Percentiles rank a stretch among this genome's conserved stretches.
Evolutionary conservation across 1,140 invertebrate genomes (phyloP).

Genomic region (Aphelinus certus): DNA sequence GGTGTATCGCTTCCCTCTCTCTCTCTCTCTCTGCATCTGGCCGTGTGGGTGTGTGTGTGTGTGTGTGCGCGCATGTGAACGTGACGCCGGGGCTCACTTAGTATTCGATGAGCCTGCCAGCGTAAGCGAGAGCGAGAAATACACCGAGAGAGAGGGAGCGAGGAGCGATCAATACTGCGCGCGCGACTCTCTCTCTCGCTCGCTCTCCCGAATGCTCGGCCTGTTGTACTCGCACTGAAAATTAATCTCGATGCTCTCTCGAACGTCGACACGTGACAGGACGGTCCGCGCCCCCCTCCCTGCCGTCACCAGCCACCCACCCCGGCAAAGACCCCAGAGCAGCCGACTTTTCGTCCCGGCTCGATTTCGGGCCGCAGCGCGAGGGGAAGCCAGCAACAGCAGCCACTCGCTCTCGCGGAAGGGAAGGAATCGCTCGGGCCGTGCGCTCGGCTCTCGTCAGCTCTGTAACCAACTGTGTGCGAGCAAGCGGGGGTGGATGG

Average conservation of each 20-base stretch:
- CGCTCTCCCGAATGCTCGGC: background rate
- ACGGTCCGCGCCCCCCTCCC: background rate
- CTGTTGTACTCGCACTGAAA: conserved; percentile 47
- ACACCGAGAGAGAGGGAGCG: too few species aligned
- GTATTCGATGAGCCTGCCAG: conserved; percentile 57
- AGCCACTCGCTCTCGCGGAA: too few species aligned
- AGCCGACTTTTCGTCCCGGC: conserved; percentile 8
- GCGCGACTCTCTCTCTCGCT: too few species aligned
- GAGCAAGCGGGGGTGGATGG: too few species aligned
- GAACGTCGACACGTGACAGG: conserved; percentile 44
- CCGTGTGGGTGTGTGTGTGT: conserved; percentile 7
- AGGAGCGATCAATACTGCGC: conserved; percentile 54
- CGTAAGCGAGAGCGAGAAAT: too few species aligned
- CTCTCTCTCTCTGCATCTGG: conserved; percentile 6
- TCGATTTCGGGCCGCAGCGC: too few species aligned
- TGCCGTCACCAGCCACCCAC: background rate
- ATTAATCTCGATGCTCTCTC: conserved; percentile 49
- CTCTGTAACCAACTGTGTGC: too few species aligned
- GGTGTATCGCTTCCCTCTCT: conserved; percentile 55
- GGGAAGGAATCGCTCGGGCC: too few species aligned
- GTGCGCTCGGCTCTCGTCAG: too few species aligned
- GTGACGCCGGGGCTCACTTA: conserved; percentile 57
- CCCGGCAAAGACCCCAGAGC: background rate
- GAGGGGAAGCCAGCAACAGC: too few species aligned
- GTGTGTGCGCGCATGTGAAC: conserved; percentile 35